phyloP scores from a whole-genome alignment of 1,140 invertebrate species.

The Caenorhabditis inopinata region DNA sequence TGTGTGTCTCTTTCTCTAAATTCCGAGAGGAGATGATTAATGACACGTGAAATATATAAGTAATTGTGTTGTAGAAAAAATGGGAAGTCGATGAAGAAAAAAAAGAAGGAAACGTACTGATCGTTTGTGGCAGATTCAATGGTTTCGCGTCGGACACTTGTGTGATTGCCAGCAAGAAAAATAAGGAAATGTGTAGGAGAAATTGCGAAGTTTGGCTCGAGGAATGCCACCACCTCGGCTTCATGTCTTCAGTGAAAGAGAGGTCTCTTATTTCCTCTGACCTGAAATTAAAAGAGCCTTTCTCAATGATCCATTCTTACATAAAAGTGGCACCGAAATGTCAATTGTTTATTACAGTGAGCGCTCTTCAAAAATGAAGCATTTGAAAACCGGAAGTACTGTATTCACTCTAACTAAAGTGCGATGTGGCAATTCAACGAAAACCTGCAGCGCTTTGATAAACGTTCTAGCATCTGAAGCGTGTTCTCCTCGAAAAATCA shows the following conservation, averaged over 20 bases:
- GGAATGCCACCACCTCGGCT: slow-evolving; percentile 29
- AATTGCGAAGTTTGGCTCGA: slow-evolving; percentile 30
- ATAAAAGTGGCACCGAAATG: too few species aligned
- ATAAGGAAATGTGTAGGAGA: slow-evolving; percentile 8
- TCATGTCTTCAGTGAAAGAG: neutral
- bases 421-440: too few species aligned
- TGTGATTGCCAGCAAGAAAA: neutral
- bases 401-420: too few species aligned
- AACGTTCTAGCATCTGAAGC: too few species aligned
- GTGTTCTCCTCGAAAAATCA: too few species aligned
- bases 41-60: neutral
- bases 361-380: too few species aligned
- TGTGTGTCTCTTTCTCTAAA: neutral
- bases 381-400: too few species aligned
- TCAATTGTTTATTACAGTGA: too few species aligned
- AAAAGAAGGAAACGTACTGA: neutral
- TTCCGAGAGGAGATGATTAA: slow-evolving; percentile 9
- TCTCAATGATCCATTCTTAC: too few species aligned
- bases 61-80: neutral
- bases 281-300: neutral
- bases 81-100: neutral
- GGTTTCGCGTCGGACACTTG: neutral
- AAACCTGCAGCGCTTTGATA: too few species aligned
- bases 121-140: slow-evolving; percentile 29
- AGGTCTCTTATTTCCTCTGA: neutral